Conservation (phyloP, 1,140 invertebrate species). For the Drosophila gunungcola region DNA sequence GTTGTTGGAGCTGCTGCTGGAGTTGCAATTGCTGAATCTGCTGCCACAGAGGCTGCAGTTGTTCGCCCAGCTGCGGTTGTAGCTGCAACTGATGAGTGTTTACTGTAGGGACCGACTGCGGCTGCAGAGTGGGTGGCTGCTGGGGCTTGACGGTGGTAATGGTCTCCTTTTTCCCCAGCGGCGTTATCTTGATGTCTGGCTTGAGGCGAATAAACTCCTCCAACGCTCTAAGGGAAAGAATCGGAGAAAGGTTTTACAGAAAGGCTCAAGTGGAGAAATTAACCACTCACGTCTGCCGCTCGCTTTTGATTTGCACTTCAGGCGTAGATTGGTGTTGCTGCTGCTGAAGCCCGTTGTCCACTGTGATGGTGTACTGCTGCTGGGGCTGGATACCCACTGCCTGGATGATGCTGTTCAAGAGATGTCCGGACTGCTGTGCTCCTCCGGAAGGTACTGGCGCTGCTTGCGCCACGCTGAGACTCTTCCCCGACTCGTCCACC, state of each 20-base stretch:
- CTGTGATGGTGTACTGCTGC: conserved; percentile 83
- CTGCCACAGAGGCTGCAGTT: conserved; percentile 50
- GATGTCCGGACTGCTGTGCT: conserved; percentile 54
- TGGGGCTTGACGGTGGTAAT: conserved; percentile 8
- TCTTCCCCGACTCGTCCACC: conserved; percentile 65
- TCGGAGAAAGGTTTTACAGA: not conserved
- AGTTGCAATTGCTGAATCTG: conserved; percentile 68
- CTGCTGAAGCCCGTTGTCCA: conserved; percentile 86
- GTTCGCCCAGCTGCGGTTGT: conserved; percentile 61
- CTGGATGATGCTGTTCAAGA: conserved; percentile 80
- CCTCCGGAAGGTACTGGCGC: not conserved
- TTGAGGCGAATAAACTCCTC: conserved; percentile 85
- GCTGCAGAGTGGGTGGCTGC: conserved; percentile 38
- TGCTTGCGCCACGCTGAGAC: conserved; percentile 59
- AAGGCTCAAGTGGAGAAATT: not conserved
- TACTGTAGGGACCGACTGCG: conserved; percentile 27
- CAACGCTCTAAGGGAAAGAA: conserved; percentile 62
- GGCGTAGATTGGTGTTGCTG: conserved; percentile 34
- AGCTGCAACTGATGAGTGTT: conserved; percentile 46
- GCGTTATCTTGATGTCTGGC: conserved; percentile 85
- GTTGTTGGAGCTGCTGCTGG: conserved; percentile 65
- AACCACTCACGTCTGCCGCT: conserved; percentile 55
- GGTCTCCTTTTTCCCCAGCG: conserved; percentile 68
- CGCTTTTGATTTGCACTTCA: conserved; percentile 67
- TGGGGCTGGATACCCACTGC: conserved; percentile 76